Evolutionary conservation across 2,113 vertebrate genomes (phyloP), one percentile per base, ranked within the genome.

Genomic region (Fregetta grallaria): DNA sequence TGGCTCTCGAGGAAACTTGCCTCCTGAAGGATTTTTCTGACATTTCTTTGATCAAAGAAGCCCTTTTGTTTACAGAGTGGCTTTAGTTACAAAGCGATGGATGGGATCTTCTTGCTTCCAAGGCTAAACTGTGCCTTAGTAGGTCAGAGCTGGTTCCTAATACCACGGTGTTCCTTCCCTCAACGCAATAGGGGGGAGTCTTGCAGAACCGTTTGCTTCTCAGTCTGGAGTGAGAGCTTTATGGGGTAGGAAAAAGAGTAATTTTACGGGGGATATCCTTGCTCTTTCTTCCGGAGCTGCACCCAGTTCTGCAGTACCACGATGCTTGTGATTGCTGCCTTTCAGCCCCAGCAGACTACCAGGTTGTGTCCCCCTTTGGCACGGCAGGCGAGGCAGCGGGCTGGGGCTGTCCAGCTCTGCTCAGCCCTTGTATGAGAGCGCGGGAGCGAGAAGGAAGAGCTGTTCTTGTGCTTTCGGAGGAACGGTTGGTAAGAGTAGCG

Each of bases 251-350:
- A 74, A n/a, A n/a, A 59, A 38, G 42, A 65, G 19, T 25, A 10
- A 36, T 56, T 71, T 65, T 40, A n/a, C 30, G 42, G 34, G 30
- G 18, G 11, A 27, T n/a, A 10, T 11, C 26, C 26, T n/a, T 36
- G 16, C 42, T 55, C 14, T 2, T 71, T 50, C 42, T 29, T 27
- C 49, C 40, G 26, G 40, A 53, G 55, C 66, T 53, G 47, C 45
- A 30, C 38, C 34, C 19, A 20, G 7, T 15, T 19, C 18, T 56
- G 30, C 36, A 52, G 34, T 9, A 23, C 38, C 38, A n/a, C 3
- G 1, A 5, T 1, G 1, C 40, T 36, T 38, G 42, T 5, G n/a
- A 11, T 7, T 10, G n/a, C 61, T 40, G 61, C 42, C n/a, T 40
- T 34, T 47, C 14, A 1, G 50, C 11, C 71, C 71, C 42, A 14